phyloP scores from a whole-genome alignment of 1,140 invertebrate genomes.

The Drosophila murphyi region DNA sequence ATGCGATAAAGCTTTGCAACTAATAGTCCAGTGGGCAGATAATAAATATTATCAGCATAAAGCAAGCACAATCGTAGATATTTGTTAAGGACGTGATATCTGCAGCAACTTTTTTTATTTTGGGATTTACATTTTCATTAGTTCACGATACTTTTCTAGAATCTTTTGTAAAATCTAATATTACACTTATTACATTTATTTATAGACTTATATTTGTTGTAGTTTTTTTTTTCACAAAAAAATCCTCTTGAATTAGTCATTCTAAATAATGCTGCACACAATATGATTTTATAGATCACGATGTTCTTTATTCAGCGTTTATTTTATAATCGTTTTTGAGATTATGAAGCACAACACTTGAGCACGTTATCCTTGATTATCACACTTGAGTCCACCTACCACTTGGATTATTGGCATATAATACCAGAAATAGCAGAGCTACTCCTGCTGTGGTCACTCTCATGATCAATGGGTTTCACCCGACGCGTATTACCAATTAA shows the following conservation, averaged over 20 bases:
- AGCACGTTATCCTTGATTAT: slow-evolving; percentile 17
- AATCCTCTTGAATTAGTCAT: no score
- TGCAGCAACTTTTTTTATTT: not conserved
- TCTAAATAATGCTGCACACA: no score
- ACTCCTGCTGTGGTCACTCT: slow-evolving; percentile 49
- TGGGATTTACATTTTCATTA: not conserved
- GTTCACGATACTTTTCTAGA: not conserved
- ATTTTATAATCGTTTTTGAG: not conserved
- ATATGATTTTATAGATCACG: no score
- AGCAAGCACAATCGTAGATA: slow-evolving; percentile 10
- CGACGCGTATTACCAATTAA: slow-evolving; percentile 52
- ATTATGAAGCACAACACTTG: slow-evolving; percentile 10
- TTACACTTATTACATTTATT: no score
- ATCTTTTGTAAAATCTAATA: no score
- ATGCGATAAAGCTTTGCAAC: not conserved
- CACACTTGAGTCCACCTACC: slow-evolving; percentile 52
- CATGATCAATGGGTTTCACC: slow-evolving; percentile 51
- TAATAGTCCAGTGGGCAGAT: slow-evolving; percentile 2
- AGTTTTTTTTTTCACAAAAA: not conserved
- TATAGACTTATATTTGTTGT: no score
- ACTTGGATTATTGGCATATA: slow-evolving; percentile 53
- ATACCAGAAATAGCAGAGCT: slow-evolving; percentile 55
- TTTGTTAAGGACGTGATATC: not conserved
- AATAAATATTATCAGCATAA: slow-evolving; percentile 14
- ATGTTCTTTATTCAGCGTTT: not conserved